Conservation (phyloP, 1,140 invertebrate genomes). For the Aplysia californica region DNA sequence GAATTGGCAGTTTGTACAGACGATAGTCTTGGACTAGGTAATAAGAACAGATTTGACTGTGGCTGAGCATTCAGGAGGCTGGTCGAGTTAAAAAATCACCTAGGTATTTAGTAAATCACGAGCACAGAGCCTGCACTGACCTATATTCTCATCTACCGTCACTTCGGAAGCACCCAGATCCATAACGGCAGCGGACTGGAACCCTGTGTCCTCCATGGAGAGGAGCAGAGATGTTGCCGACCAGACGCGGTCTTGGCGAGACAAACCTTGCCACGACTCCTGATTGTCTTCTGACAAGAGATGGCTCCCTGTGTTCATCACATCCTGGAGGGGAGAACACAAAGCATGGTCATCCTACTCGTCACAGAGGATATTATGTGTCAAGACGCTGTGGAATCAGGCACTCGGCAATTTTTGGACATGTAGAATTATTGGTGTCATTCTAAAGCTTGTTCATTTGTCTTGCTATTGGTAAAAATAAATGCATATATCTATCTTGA, state of each 20-base stretch:
- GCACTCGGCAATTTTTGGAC: neutral
- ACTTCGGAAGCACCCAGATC: neutral
- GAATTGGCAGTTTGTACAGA: neutral
- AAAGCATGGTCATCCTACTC: neutral
- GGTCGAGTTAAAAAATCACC: neutral
- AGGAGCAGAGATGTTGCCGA: constrained; percentile 11
- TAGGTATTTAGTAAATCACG: neutral
- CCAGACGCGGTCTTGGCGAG: neutral
- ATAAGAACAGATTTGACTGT: neutral
- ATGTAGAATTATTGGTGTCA: neutral
- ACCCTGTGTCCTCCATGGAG: constrained; percentile 3
- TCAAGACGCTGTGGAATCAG: no score
- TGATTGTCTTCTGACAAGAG: neutral
- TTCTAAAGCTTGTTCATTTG: neutral
- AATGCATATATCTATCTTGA: neutral
- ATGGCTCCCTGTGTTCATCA: neutral
- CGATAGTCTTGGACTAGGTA: neutral
- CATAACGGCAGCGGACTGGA: neutral
- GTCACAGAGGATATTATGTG: neutral
- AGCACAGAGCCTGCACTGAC: neutral
- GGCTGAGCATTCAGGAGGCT: neutral
- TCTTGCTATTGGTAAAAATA: neutral
- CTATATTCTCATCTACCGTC: constrained; percentile 13
- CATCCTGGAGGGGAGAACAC: neutral
- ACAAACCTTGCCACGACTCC: neutral